These are phyloP conservation scores for Acronicta aceris DNA, from an alignment of 2,888 invertebrate genomes.

Conservation along the genomic window DNA sequence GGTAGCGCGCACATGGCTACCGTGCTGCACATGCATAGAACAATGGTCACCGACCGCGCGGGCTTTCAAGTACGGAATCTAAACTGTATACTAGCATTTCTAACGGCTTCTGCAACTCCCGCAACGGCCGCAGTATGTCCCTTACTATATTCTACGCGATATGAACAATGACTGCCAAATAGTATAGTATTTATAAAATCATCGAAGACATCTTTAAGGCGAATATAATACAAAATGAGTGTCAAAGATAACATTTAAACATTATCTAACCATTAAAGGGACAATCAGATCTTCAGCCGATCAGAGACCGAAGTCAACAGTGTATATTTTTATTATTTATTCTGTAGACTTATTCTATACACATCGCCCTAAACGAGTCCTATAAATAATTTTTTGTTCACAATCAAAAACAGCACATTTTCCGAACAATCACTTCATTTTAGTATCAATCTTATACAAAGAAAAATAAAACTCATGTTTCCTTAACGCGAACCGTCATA, in stretches of 20 bases:
- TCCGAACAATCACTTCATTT: constrained; percentile 55
- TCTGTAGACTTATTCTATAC: constrained; percentile 51
- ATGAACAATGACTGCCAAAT: constrained; percentile 49
- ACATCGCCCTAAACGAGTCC: constrained; percentile 51
- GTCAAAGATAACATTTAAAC: constrained; percentile 37
- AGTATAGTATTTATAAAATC: constrained; percentile 40
- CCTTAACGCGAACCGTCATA: constrained; percentile 46
- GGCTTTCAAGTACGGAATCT: constrained; percentile 18
- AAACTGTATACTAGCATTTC: constrained; percentile 46
- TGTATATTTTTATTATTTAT: constrained; percentile 35
- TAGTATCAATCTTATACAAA: constrained; percentile 53
- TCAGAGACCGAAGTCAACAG: constrained; percentile 36
- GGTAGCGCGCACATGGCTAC: constrained; percentile 4
- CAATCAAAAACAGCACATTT: constrained; percentile 57
- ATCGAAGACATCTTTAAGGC: constrained; percentile 48
- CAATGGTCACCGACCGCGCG: constrained; percentile 15
- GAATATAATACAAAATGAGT: constrained; percentile 50
- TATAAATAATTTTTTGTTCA: constrained; percentile 51
- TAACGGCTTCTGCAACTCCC: constrained; percentile 34
- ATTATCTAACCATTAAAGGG: constrained; percentile 29
- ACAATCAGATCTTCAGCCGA: constrained; percentile 26
- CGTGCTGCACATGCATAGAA: constrained; percentile 18
- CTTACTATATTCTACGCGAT: constrained; percentile 35
- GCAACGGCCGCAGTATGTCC: constrained; percentile 28
- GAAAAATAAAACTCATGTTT: constrained; percentile 54